Percentiles rank a stretch among this genome's conserved stretches.
Evolutionary conservation across 2,113 vertebrate genomes (phyloP).

Genomic region (Australoheros scitulus): DNA sequence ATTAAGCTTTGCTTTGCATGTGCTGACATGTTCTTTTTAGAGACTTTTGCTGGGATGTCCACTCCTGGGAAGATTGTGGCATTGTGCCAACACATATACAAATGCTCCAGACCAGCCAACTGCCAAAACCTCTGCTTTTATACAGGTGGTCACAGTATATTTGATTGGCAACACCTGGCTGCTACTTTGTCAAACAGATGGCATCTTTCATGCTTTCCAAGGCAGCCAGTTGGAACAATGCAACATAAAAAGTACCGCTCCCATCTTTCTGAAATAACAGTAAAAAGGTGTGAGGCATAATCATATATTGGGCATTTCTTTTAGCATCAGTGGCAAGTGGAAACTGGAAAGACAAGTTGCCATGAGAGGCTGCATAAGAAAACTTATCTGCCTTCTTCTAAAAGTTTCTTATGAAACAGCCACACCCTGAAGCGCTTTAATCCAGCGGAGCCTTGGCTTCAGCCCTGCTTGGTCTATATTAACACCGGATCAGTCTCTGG

Average conservation of each 20-base stretch:
- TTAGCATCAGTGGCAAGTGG: background rate
- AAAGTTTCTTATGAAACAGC: constrained; percentile 5
- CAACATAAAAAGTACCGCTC: background rate
- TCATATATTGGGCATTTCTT: background rate
- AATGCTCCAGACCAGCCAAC: background rate
- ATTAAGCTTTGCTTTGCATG: background rate
- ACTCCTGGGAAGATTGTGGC: background rate
- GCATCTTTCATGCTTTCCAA: background rate
- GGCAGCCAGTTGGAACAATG: background rate
- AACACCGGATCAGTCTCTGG: background rate
- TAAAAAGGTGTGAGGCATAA: background rate
- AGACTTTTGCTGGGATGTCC: background rate
- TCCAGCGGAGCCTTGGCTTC: background rate
- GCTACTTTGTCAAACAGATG: background rate
- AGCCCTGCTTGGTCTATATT: background rate
- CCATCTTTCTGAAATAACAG: background rate
- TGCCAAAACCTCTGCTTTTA: background rate
- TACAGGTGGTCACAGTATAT: too few species aligned
- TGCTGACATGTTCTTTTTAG: too few species aligned
- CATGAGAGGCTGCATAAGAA: constrained; percentile 11
- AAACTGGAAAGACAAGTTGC: background rate
- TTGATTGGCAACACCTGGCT: too few species aligned
- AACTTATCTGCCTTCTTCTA: constrained; percentile 12
- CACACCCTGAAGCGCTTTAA: constrained; percentile 29
- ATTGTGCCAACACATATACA: background rate